Conservation (phyloP, 2,113 vertebrate genomes). For the Machaerirhynchus nigripectus region DNA sequence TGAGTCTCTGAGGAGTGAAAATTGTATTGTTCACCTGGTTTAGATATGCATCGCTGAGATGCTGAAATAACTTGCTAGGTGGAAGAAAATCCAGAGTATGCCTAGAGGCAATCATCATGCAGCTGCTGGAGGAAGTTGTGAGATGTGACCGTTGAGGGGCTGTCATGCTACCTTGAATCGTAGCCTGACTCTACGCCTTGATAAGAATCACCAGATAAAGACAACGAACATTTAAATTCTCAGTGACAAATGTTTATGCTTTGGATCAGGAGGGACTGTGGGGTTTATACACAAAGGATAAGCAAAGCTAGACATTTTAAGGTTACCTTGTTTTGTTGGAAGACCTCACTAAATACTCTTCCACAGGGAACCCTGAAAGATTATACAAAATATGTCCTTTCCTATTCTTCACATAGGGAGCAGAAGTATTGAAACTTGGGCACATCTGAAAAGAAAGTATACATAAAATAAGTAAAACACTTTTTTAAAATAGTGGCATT, state of each 20-base stretch:
- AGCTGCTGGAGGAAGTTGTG: background rate
- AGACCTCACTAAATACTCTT: constrained; percentile 65
- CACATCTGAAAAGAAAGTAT: constrained; percentile 58
- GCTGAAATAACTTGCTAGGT: background rate
- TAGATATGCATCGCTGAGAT: background rate
- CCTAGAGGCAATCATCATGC: background rate
- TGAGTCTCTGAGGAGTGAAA: background rate
- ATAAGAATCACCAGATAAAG: background rate
- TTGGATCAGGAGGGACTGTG: background rate
- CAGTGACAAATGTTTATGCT: background rate
- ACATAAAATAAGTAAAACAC: background rate
- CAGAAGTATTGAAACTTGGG: background rate
- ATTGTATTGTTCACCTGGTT: background rate
- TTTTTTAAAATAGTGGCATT: background rate
- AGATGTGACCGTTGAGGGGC: background rate
- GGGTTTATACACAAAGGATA: background rate
- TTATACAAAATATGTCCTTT: constrained; percentile 65
- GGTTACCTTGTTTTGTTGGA: constrained; percentile 64
- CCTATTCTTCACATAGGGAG: constrained; percentile 47
- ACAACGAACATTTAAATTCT: background rate
- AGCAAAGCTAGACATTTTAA: background rate
- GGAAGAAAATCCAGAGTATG: background rate
- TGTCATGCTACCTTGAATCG: background rate
- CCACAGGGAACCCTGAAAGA: constrained; percentile 61
- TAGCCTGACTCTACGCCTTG: background rate